Base-by-base conservation (phyloP, 2,797 vertebrate species). In the Etheostoma perlongum region DNA sequence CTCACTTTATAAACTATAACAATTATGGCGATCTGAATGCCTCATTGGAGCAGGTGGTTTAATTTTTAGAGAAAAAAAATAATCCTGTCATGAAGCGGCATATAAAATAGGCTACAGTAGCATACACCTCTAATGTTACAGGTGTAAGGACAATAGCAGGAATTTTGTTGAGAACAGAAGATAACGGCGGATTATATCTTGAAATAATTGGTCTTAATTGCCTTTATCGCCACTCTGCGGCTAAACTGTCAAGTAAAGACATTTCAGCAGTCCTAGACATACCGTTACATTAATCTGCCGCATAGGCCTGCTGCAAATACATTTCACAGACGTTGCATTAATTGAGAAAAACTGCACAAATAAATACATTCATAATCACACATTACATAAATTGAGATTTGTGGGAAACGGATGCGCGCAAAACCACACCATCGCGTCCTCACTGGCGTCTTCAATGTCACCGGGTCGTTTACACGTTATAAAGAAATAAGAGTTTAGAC, bases 381-480 rank as follows among this genome's bases (percentile, higher is more conserved):
- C 3, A 13, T 55, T 21, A 12, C 30, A 49, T 49, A 52, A 57
- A 12, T 7, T 25, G 14, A 23, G 3, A 36, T 60, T 55, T n/a
- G 2, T 3, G 1, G 2, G 1, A 16, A 18, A 16, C 48, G n/a
- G 30, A 61, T 2, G 66, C 54, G 85, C 72, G 59, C 77, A 4
- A 15, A 1, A 4, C 46, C n/a, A 6, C 63, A 21, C 61, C 54
- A 58, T 48, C 57, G 62, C 74, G 81, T 64, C 76, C 72, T 68
- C 66, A 3, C 5, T 3, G 1, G 52, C 76, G 10, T 27, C 2
- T 68, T 90, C 92, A 94, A 93, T 92, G 93, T 93, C 91, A 93
- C 60, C 51, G 52, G 77, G 55, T 84, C 78, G 12, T 70, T 74
- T n/a, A n/a, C 1, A 18, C 5, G 40, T 71, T 21, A 9, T 1